A percentile compares a stretch with the other conserved stretches of the same genome.
Evolutionary conservation across 2,888 invertebrate genomes (phyloP).

Genomic region (Serripes groenlandicus): DNA sequence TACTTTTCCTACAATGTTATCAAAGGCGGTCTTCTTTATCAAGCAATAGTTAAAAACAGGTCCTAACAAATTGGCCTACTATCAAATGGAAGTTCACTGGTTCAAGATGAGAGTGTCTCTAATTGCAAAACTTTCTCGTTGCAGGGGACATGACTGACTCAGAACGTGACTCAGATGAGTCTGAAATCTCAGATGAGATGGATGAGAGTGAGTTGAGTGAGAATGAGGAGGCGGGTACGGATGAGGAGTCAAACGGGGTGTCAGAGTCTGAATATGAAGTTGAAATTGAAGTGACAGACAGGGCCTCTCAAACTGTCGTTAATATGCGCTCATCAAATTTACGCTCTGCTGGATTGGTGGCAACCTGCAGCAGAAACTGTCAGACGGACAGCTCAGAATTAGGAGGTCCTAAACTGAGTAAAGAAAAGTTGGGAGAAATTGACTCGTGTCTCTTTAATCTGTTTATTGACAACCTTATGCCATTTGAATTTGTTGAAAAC

Average conservation of each 20-base stretch:
- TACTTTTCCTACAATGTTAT: no score
- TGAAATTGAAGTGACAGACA: conserved; percentile 53
- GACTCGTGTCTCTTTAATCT: conserved; percentile 57
- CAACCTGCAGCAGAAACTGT: conserved; percentile 12
- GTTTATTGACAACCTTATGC: conserved; percentile 57
- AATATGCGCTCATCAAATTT: conserved; percentile 62
- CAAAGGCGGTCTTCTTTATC: no score
- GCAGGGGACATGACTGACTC: conserved; percentile 55
- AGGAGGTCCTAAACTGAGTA: conserved; percentile 41
- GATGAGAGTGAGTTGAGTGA: conserved; percentile 43
- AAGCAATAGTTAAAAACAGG: no score
- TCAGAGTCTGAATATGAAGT: conserved; percentile 46
- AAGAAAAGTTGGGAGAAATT: conserved; percentile 56
- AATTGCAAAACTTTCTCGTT: conserved; percentile 50
- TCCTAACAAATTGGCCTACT: no score
- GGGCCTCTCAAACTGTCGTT: conserved; percentile 60
- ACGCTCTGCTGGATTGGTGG: conserved; percentile 4
- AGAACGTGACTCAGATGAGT: conserved; percentile 30
- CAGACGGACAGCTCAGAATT: conserved; percentile 52
- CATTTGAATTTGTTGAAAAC: conserved; percentile 61
- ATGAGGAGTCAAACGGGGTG: conserved; percentile 52
- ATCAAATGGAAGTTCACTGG: no score
- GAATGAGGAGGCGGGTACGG: conserved; percentile 47
- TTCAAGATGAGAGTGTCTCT: no score
- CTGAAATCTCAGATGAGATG: conserved; percentile 52